Evolutionary conservation across 2,888 invertebrate genomes (phyloP).

Genomic region (Pammene fasciana): DNA sequence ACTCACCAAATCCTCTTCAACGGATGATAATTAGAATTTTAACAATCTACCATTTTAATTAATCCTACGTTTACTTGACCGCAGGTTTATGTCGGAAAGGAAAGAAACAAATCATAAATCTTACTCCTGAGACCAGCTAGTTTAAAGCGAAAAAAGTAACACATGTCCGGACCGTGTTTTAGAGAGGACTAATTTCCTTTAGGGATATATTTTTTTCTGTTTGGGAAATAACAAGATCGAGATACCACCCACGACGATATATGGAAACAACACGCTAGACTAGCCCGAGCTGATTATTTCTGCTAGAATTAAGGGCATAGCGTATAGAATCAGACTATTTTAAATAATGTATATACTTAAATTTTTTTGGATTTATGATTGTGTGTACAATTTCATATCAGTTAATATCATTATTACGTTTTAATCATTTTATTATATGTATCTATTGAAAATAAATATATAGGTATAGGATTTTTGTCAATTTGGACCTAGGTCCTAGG

Average conservation of each 20-base stretch:
- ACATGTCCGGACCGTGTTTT: slow-evolving; percentile 79
- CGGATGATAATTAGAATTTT: slow-evolving; percentile 49
- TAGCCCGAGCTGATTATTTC: slow-evolving; percentile 16
- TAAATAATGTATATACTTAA: no score
- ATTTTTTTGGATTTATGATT: no score
- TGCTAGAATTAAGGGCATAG: slow-evolving; percentile 16
- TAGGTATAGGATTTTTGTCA: no score
- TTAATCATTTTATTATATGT: no score
- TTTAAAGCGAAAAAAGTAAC: slow-evolving; percentile 82
- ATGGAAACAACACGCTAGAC: slow-evolving; percentile 52
- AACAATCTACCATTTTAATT: slow-evolving; percentile 60
- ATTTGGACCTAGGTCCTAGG: no score
- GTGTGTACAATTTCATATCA: no score
- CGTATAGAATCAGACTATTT: slow-evolving; percentile 1
- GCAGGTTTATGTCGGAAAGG: slow-evolving; percentile 68
- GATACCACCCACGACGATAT: slow-evolving; percentile 79
- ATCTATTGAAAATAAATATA: no score
- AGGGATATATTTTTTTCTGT: slow-evolving; percentile 68
- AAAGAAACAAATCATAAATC: slow-evolving; percentile 74
- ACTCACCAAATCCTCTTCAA: slow-evolving; percentile 43
- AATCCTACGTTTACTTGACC: slow-evolving; percentile 67
- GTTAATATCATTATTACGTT: no score
- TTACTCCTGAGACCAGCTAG: slow-evolving; percentile 67
- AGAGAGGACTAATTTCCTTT: slow-evolving; percentile 81
- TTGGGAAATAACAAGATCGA: slow-evolving; percentile 66